Percentiles rank a stretch among this genome's conserved stretches.
Conservation (phyloP, 2,888 invertebrate species). For the Pseudococcus longispinus region DNA sequence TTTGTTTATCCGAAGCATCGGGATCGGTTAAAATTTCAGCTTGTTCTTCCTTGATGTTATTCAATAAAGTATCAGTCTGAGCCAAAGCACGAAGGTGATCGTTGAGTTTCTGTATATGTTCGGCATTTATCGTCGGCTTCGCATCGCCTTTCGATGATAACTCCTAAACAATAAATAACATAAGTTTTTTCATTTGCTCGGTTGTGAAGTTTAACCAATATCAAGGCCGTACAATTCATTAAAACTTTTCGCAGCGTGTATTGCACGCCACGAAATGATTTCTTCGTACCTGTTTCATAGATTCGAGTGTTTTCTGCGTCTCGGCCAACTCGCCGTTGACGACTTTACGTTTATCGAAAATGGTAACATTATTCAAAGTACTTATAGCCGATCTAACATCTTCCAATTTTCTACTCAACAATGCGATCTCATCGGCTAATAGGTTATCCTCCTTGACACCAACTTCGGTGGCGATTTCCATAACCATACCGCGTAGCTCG, state of each 20-base stretch:
- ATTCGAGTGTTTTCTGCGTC: conserved; percentile 47
- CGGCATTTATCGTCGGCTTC: background rate
- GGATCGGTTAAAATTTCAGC: conserved; percentile 45
- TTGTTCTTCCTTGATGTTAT: conserved; percentile 38
- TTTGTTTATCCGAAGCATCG: conserved; percentile 63
- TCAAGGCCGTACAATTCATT: conserved; percentile 21
- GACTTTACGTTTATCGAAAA: conserved; percentile 20
- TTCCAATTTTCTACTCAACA: conserved; percentile 75
- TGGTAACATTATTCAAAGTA: conserved; percentile 71
- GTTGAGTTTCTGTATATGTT: conserved; percentile 44
- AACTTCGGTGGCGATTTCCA: conserved; percentile 80
- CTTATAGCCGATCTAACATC: conserved; percentile 79
- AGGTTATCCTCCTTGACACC: conserved; percentile 68
- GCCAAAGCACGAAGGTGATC: conserved; percentile 39
- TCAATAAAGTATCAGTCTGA: conserved; percentile 28
- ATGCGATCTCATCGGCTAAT: conserved; percentile 73
- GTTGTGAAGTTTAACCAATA: background rate
- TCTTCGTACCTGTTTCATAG: conserved; percentile 45
- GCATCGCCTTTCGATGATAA: conserved; percentile 31
- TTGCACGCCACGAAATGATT: background rate
- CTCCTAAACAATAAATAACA: background rate
- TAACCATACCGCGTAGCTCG: conserved; percentile 77
- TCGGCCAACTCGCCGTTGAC: conserved; percentile 20
- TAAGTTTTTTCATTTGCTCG: conserved; percentile 30
- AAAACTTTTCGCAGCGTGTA: background rate